Percentiles rank a stretch among this genome's conserved stretches.
These are phyloP conservation scores for Zosterops japonicus DNA, from an alignment of 2,113 vertebrate genomes.

Conservation along the genomic window DNA sequence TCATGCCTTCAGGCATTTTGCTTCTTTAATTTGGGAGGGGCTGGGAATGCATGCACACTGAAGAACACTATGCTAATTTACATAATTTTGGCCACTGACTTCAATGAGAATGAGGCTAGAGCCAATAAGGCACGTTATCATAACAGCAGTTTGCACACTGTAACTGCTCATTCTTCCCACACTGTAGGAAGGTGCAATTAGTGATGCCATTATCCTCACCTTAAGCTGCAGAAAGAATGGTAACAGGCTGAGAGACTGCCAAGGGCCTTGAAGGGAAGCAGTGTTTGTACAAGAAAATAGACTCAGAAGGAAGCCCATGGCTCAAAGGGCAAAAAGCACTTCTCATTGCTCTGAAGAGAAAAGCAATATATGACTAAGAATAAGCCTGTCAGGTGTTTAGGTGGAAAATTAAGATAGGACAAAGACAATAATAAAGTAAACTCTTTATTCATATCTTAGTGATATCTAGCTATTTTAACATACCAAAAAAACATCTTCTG, in stretches of 20 bases:
- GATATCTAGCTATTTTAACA: not conserved
- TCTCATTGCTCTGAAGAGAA: not conserved
- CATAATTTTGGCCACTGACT: not conserved
- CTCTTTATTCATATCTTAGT: not conserved
- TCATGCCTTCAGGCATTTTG: not conserved
- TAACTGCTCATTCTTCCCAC: not conserved
- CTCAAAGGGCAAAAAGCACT: not conserved
- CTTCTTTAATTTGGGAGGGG: not conserved
- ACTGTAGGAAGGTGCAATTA: not conserved
- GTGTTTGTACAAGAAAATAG: constrained; percentile 30
- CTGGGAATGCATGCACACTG: not conserved
- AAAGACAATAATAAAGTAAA: not conserved
- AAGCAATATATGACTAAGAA: not conserved
- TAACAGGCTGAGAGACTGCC: not conserved
- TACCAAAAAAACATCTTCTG: not conserved
- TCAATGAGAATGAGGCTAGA: not conserved
- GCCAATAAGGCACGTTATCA: not conserved
- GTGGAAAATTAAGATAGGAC: not conserved
- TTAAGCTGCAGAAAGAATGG: not conserved
- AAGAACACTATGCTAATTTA: not conserved
- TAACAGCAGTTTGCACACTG: not conserved
- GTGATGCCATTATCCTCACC: not conserved
- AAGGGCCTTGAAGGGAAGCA: not conserved
- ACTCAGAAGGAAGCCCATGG: not conserved
- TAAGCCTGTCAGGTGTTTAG: not conserved